phyloP scores from a whole-genome alignment of 2,113 vertebrate species.

The Chascanopsetta lugubris region DNA sequence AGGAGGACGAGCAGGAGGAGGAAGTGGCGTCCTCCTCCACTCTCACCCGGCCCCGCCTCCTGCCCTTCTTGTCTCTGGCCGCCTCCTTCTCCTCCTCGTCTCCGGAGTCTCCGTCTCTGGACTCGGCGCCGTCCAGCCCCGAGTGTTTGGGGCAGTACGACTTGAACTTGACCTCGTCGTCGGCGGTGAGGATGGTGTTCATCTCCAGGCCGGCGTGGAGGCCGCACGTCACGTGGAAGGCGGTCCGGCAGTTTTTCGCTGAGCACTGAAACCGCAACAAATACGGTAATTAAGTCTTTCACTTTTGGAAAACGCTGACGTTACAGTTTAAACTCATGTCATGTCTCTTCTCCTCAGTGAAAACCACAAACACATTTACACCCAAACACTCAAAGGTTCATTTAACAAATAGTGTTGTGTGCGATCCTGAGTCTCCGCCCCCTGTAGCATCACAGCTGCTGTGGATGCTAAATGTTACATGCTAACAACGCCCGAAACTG shows the following conservation, averaged over 20 bases:
- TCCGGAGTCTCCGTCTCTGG: conserved; percentile 51
- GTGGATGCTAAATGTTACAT: no score
- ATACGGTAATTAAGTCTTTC: neutral
- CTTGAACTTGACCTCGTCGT: conserved; percentile 97
- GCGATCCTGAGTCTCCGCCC: no score
- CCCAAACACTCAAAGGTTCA: no score
- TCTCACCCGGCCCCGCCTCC: conserved; percentile 53
- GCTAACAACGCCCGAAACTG: neutral
- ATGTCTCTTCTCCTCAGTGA: no score
- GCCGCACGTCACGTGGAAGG: conserved; percentile 96
- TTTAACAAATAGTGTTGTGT: no score
- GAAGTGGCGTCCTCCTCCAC: conserved; percentile 14
- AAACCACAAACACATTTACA: no score
- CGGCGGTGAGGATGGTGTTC: conserved; percentile 94
- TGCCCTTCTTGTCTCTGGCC: conserved; percentile 42
- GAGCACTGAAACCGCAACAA: conserved; percentile 85
- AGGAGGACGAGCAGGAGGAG: conserved; percentile 23
- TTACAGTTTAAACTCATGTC: no score
- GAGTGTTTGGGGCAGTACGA: conserved; percentile 96
- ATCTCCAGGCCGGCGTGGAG: conserved; percentile 91
- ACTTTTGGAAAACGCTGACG: no score
- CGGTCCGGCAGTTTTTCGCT: conserved; percentile 93
- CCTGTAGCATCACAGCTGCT: neutral
- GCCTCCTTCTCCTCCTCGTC: conserved; percentile 50
- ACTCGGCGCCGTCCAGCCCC: conserved; percentile 67